Conservation (phyloP, 1,140 invertebrate species). For the Aporrectodea caliginosa region DNA sequence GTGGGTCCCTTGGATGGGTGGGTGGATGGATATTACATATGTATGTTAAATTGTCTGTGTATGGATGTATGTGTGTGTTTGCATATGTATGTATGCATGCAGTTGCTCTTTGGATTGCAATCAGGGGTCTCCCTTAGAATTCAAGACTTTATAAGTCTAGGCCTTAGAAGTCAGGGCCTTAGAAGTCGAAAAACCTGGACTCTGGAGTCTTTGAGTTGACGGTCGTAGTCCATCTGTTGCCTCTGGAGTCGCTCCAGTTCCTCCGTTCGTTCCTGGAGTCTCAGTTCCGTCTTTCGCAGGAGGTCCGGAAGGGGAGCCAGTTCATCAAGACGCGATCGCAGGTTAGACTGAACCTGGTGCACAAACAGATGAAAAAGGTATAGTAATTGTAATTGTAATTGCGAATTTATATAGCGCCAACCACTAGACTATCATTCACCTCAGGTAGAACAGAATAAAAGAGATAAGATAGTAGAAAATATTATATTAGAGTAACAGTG, state of each 20-base stretch:
- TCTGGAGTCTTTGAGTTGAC: background rate
- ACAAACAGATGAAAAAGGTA: too few relatives aligned
- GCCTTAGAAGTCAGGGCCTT: too few relatives aligned
- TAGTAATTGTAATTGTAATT: too few relatives aligned
- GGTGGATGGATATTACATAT: too few relatives aligned
- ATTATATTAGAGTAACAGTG: too few relatives aligned
- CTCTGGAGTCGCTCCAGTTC: conserved; percentile 31
- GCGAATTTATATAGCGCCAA: too few relatives aligned
- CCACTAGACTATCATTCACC: too few relatives aligned
- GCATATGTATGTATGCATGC: background rate
- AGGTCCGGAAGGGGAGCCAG: conserved; percentile 55
- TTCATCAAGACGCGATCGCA: conserved; percentile 51
- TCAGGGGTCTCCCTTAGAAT: background rate
- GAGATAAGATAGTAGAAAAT: too few relatives aligned
- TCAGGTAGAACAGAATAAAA: too few relatives aligned
- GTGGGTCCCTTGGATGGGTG: too few relatives aligned
- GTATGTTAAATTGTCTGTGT: too few relatives aligned
- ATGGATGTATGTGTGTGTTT: background rate
- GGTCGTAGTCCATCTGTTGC: background rate
- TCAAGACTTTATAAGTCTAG: too few relatives aligned
- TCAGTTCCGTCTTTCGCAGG: conserved; percentile 50
- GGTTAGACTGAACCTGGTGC: conserved; percentile 46
- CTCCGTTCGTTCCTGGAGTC: conserved; percentile 48
- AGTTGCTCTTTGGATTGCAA: background rate
- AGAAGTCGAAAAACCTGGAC: background rate